A percentile compares a stretch with the other conserved stretches of the same genome.
These are phyloP conservation scores for Phocides pigmalion DNA, from an alignment of 1,140 invertebrate species.

Conservation along the genomic window DNA sequence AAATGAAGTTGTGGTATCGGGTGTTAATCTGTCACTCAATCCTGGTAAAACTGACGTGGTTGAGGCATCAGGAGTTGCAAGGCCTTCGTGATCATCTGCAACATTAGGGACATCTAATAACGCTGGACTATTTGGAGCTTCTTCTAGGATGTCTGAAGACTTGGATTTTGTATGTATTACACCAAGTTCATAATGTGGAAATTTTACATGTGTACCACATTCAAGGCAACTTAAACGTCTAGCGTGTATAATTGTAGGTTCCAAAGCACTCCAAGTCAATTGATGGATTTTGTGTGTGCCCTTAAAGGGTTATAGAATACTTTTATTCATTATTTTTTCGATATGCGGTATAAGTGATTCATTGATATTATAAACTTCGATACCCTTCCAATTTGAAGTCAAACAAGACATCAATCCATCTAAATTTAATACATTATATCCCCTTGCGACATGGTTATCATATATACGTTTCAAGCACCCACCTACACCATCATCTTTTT, in stretches of 20 bases:
- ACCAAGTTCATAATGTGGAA: constrained; percentile 2
- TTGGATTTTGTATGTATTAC: not conserved
- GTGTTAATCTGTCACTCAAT: constrained; percentile 1
- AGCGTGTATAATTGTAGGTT: constrained; percentile 8
- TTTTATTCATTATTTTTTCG: too few relatives aligned
- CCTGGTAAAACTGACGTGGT: not conserved
- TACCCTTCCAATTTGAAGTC: too few relatives aligned
- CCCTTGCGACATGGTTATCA: not conserved
- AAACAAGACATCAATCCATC: too few relatives aligned
- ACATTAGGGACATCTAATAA: not conserved
- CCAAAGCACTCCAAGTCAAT: constrained; percentile 4
- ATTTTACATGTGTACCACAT: constrained; percentile 4
- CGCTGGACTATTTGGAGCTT: not conserved
- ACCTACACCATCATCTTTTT: constrained; percentile 27
- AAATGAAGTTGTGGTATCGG: not conserved
- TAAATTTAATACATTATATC: not conserved
- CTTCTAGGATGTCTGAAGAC: not conserved
- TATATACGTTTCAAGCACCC: not conserved
- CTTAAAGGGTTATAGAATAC: not conserved
- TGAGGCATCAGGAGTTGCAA: not conserved
- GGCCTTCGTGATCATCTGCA: not conserved
- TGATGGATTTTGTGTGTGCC: constrained; percentile 6
- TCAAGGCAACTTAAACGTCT: constrained; percentile 7
- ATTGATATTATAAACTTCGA: too few relatives aligned
- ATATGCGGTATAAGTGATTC: too few relatives aligned